A percentile compares a stretch with the other conserved stretches of the same genome.
These are phyloP conservation scores for Crocodylus rhombifer DNA, from an alignment of 2,797 vertebrate species.

Conservation along the genomic window DNA sequence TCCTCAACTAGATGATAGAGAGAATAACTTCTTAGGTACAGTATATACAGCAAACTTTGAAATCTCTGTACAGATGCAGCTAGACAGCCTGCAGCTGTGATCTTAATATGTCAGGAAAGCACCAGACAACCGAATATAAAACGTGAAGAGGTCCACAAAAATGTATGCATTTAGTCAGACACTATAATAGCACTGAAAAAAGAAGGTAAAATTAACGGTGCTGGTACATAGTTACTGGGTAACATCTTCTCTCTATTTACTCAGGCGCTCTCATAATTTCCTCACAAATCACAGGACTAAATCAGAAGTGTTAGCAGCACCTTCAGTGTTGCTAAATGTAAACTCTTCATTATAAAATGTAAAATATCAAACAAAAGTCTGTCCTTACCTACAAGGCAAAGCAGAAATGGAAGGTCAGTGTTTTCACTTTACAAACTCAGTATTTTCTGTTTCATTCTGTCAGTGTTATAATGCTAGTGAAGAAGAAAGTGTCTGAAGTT, in stretches of 20 bases:
- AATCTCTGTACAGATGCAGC: neutral
- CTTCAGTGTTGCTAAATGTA: conserved; percentile 43
- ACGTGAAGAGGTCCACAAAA: neutral
- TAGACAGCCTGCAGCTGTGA: neutral
- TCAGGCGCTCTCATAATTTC: conserved; percentile 34
- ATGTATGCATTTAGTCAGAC: neutral
- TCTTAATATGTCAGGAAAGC: conserved; percentile 1
- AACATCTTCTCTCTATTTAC: conserved; percentile 57
- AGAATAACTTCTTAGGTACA: neutral
- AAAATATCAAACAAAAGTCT: conserved; percentile 71
- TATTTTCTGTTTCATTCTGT: conserved; percentile 79
- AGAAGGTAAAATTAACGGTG: neutral
- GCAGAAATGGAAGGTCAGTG: conserved; percentile 76
- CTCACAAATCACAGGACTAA: conserved; percentile 53
- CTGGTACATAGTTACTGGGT: conserved; percentile 18
- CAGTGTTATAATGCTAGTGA: conserved; percentile 74
- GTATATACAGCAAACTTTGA: neutral
- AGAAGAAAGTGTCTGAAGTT: conserved; percentile 73
- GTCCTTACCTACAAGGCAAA: conserved; percentile 82
- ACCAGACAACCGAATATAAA: neutral
- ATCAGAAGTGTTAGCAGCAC: conserved; percentile 51
- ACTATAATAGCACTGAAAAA: neutral
- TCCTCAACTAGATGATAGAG: neutral
- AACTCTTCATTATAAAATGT: conserved; percentile 52
- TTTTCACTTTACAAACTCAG: conserved; percentile 76